phyloP scores from a whole-genome alignment of 1,140 invertebrate species.

The Bombus difficillimus region DNA sequence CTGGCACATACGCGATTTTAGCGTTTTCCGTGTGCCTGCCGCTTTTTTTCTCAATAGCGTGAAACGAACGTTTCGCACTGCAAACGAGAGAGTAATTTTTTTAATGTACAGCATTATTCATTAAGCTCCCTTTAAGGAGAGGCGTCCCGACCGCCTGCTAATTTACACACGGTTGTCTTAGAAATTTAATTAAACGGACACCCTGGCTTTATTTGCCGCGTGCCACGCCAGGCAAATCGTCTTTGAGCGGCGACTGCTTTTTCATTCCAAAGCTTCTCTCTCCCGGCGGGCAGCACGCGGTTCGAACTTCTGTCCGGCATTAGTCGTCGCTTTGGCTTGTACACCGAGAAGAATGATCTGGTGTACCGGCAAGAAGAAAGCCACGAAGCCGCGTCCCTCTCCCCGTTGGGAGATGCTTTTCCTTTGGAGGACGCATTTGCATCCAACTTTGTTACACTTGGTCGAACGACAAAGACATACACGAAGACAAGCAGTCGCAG shows the following conservation, averaged over 20 bases:
- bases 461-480: conserved; percentile 50
- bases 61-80: too few species aligned
- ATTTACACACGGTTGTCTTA: conserved; percentile 17
- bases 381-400: background rate
- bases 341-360: conserved; percentile 28
- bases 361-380: conserved; percentile 25
- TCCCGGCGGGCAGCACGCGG: too few species aligned
- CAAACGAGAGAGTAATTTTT: background rate
- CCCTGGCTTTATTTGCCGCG: background rate
- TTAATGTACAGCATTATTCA: background rate
- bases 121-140: conserved; percentile 23
- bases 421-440: conserved; percentile 51
- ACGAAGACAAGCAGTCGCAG: conserved; percentile 41
- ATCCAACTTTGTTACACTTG: conserved; percentile 52
- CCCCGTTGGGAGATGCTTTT: conserved; percentile 14
- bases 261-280: conserved; percentile 1
- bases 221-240: background rate
- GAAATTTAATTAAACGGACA: conserved; percentile 42
- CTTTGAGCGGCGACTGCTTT: background rate
- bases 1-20: background rate
- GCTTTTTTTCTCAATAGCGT: background rate
- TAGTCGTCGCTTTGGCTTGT: conserved; percentile 29
- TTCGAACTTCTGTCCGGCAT: conserved; percentile 26
- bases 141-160: background rate
- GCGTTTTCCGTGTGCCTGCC: background rate